Evolutionary conservation across 1,140 invertebrate genomes (phyloP).

Genomic region (Acyrthosiphon pisum): DNA sequence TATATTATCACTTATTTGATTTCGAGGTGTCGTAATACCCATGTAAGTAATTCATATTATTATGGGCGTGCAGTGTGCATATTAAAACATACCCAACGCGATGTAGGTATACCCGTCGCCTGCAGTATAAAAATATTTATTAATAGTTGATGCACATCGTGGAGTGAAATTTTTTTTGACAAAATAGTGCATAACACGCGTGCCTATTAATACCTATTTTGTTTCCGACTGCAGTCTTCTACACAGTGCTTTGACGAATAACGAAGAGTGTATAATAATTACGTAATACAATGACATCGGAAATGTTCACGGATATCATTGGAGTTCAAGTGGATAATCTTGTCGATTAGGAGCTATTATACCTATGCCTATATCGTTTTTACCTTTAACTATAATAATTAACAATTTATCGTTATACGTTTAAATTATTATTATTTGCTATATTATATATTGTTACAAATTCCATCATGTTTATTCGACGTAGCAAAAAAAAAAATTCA

Average conservation of each 20-base stretch:
- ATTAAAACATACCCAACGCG: not conserved
- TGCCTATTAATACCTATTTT: not conserved
- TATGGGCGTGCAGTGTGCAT: not conserved
- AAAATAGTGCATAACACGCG: not conserved
- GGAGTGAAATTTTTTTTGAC: slow-evolving; percentile 16
- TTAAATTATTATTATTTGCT: no score
- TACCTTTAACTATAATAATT: no score
- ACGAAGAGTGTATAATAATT: not conserved
- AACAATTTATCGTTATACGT: no score
- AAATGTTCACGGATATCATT: not conserved
- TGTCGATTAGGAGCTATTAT: no score
- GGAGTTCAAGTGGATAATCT: not conserved
- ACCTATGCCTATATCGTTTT: no score
- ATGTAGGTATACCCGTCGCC: no score
- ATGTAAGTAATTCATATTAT: not conserved
- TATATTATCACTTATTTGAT: not conserved
- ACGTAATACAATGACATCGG: not conserved
- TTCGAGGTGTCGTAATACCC: slow-evolving; percentile 36
- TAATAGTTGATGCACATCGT: slow-evolving; percentile 17
- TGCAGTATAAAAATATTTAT: not conserved
- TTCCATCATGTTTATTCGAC: no score
- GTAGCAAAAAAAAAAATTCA: no score
- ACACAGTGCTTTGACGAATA: not conserved
- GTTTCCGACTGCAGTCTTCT: not conserved
- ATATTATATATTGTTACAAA: no score